Percentiles rank a stretch among this genome's conserved stretches.
Evolutionary conservation across 1,140 invertebrate species (phyloP).

Genomic region (Archivesica marissinica): DNA sequence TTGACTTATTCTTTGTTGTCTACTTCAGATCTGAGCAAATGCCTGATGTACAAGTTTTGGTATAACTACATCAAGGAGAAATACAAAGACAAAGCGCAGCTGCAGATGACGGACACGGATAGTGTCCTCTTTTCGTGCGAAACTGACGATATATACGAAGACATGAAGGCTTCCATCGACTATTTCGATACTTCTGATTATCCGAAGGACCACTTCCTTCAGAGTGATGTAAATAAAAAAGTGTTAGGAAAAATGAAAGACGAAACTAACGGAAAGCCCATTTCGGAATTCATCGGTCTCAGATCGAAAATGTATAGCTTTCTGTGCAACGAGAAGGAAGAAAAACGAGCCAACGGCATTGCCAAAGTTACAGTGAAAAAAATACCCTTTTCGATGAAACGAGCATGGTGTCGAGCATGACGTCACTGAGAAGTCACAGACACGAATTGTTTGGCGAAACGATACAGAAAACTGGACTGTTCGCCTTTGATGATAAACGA

Average conservation of each 20-base stretch:
- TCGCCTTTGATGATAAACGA: slow-evolving; percentile 37
- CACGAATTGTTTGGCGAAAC: slow-evolving; percentile 20
- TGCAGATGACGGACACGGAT: slow-evolving; percentile 84
- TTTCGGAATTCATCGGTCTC: slow-evolving; percentile 83
- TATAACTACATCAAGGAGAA: slow-evolving; percentile 70
- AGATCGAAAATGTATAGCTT: slow-evolving; percentile 82
- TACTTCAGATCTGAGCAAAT: slow-evolving; percentile 27
- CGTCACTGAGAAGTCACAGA: slow-evolving; percentile 15
- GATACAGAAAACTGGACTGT: slow-evolving; percentile 30
- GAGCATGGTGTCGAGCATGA: slow-evolving; percentile 14
- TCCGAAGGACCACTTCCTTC: slow-evolving; percentile 18
- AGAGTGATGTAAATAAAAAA: slow-evolving; percentile 80
- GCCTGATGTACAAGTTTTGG: slow-evolving; percentile 75
- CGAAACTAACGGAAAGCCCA: slow-evolving; percentile 81
- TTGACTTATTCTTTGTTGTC: not conserved
- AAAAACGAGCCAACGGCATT: slow-evolving; percentile 66
- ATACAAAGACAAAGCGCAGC: slow-evolving; percentile 70
- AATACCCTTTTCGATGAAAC: slow-evolving; percentile 63
- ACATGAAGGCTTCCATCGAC: slow-evolving; percentile 7
- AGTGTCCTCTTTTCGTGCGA: slow-evolving; percentile 25
- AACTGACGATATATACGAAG: slow-evolving; percentile 34
- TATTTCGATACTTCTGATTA: slow-evolving; percentile 41
- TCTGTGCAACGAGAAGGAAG: slow-evolving; percentile 74
- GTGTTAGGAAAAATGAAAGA: slow-evolving; percentile 85
- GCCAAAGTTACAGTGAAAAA: slow-evolving; percentile 69